These are phyloP conservation scores for Hylomyscus alleni DNA, from an alignment of 2,797 vertebrate species.

Conservation along the genomic window DNA sequence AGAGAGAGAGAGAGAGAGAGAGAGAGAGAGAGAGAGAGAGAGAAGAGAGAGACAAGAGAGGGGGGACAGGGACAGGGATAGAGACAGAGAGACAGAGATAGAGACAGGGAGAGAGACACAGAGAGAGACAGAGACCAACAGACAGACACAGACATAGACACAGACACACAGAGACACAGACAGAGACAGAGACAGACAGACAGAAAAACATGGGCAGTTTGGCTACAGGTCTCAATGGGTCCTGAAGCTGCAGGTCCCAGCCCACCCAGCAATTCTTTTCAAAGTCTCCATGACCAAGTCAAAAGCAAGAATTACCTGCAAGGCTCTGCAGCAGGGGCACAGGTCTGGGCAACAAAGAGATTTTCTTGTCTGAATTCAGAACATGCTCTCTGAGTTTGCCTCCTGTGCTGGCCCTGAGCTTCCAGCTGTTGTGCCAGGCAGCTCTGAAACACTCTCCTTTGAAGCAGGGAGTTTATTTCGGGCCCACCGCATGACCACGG, in stretches of 20 bases:
- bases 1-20: neutral
- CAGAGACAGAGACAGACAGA: neutral
- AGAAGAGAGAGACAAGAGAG: neutral
- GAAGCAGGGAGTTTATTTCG: slow-evolving; percentile 92
- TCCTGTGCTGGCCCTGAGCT: slow-evolving; percentile 85
- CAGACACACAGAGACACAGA: neutral
- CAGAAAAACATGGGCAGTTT: neutral
- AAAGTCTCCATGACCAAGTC: slow-evolving; percentile 55
- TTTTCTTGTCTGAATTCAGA: slow-evolving; percentile 86
- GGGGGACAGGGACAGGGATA: neutral
- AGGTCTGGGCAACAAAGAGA: slow-evolving; percentile 61
- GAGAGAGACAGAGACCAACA: neutral
- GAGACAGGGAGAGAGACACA: neutral
- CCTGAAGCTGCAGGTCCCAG: neutral
- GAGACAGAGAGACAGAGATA: neutral
- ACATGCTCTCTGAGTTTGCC: slow-evolving; percentile 81
- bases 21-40: neutral
- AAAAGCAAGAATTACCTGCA: slow-evolving; percentile 90
- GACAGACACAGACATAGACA: neutral
- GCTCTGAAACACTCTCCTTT: slow-evolving; percentile 87
- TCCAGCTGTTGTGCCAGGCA: slow-evolving; percentile 87
- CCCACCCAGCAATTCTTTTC: slow-evolving; percentile 45
- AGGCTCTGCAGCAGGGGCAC: slow-evolving; percentile 76
- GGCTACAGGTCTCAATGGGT: neutral
- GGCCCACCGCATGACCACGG: slow-evolving; percentile 91